Percentiles rank a stretch among this genome's conserved stretches.
phyloP scores from a whole-genome alignment of 1,140 invertebrate species.

The Zaprionus davidi region DNA sequence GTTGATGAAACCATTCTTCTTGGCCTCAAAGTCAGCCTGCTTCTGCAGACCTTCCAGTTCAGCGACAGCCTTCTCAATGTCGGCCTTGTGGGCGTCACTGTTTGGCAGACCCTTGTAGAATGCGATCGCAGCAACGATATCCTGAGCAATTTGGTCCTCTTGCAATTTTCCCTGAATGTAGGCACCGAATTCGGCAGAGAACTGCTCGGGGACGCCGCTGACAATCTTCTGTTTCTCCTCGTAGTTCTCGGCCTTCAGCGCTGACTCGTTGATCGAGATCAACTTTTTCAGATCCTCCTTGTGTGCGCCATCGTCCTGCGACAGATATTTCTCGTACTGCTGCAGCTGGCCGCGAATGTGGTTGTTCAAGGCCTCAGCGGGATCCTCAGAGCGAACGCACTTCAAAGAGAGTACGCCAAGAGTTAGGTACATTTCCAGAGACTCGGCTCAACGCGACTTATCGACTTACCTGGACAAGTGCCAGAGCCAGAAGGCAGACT shows the following conservation, averaged over 20 bases:
- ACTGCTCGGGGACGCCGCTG: conserved; percentile 33
- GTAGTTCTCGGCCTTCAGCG: conserved; percentile 43
- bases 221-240: conserved; percentile 51
- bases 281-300: conserved; percentile 55
- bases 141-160: conserved; percentile 44
- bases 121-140: conserved; percentile 41
- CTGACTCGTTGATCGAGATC: conserved; percentile 55
- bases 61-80: conserved; percentile 46
- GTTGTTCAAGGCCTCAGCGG: conserved; percentile 49
- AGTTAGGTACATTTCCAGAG: conserved; percentile 2
- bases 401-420: conserved; percentile 29
- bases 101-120: conserved; percentile 53
- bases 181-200: conserved; percentile 46
- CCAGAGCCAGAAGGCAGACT: conserved; percentile 50
- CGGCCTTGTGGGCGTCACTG: conserved; percentile 35
- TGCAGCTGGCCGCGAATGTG: conserved; percentile 58
- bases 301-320: conserved; percentile 52
- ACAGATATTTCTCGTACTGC: conserved; percentile 47
- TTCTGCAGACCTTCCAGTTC: conserved; percentile 43
- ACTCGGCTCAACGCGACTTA: neutral
- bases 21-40: conserved; percentile 44
- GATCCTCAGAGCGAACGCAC: conserved; percentile 39
- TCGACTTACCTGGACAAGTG: conserved; percentile 50
- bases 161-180: conserved; percentile 48
- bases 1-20: conserved; percentile 40